Evolutionary conservation across 1,140 invertebrate genomes (phyloP), one percentile per base, ranked within the genome.

Genomic region (Danaus plexippus): DNA sequence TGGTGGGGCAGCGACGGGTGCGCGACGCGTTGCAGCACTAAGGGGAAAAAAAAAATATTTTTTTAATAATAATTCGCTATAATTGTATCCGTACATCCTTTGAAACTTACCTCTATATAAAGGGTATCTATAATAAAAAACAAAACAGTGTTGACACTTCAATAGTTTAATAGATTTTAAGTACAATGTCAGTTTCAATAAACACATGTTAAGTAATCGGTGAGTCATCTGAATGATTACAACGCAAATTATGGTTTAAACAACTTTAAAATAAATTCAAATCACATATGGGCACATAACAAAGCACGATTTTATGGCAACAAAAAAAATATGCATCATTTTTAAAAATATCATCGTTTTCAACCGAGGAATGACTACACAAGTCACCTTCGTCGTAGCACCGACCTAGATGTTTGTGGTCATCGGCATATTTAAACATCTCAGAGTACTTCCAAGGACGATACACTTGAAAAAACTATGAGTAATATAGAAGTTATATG

Each of bases 1-100:
- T 9, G 97, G 96, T 12, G 96, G 95, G 84, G 96, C 94, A 81
- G 96, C 93, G 4, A 92, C 91, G 9, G 95, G 89, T 0, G 87
- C 81, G 2, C 87, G 71, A 7, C 84, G 72, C n/a, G 87, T 89
- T 92, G 91, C 89, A 93, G 92, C 88, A 92, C 90, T 83, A 32
- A 32, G 92, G 15, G 47, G 57, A 64, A n/a, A 45, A 45, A 54
- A 44, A 41, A 11, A 49, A 7, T 9, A 3, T 49, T 15, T n/a
- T 49, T 13, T 22, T 18, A 32, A 32, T 2, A 32, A 32, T 32
- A 0, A 32, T 3, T 32, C 22, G 7, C 1, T 32, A 32, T 32
- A 1, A 32, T 32, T 32, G 22, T 32, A 32, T 32, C 7, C 7
- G 1, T 3, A 15, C 15, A 15, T 15, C 15, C 3, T 3, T 15